These are phyloP conservation scores for Tetheella fluctuosa DNA, from an alignment of 2,888 invertebrate genomes.

Conservation along the genomic window DNA sequence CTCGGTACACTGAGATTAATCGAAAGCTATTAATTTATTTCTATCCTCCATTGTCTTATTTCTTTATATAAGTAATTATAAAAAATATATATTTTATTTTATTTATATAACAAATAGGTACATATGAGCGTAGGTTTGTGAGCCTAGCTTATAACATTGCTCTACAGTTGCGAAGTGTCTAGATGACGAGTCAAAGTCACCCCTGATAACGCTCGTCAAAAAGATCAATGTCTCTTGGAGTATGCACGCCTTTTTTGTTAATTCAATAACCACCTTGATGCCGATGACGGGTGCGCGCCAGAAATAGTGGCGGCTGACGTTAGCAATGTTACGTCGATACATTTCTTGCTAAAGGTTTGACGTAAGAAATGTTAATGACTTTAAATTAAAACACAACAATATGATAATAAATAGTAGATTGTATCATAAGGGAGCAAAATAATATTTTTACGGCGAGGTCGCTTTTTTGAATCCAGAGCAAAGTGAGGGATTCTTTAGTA, in stretches of 20 bases:
- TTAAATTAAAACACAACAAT: conserved; percentile 49
- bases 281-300: conserved; percentile 60
- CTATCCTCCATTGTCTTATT: too few species aligned
- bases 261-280: conserved; percentile 60
- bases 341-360: conserved; percentile 62
- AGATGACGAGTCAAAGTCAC: conserved; percentile 55
- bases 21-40: too few species aligned
- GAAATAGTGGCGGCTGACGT: conserved; percentile 71
- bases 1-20: too few species aligned
- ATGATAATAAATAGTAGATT: conserved; percentile 27
- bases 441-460: too few species aligned
- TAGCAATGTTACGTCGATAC: conserved; percentile 55
- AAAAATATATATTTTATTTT: too few species aligned
- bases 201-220: conserved; percentile 38
- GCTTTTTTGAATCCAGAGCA: too few species aligned
- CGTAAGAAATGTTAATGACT: conserved; percentile 70
- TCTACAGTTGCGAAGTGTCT: conserved; percentile 43
- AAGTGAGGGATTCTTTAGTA: too few species aligned
- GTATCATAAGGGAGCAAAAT: too few species aligned
- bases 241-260: conserved; percentile 45
- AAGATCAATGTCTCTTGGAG: conserved; percentile 45
- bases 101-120: too few species aligned
- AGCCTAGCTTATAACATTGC: conserved; percentile 1
- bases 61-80: too few species aligned
- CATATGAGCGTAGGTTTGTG: background rate